Percentiles rank a stretch among this genome's conserved stretches.
Evolutionary conservation across 2,113 vertebrate species (phyloP).

Genomic region (Leucosticte australis): DNA sequence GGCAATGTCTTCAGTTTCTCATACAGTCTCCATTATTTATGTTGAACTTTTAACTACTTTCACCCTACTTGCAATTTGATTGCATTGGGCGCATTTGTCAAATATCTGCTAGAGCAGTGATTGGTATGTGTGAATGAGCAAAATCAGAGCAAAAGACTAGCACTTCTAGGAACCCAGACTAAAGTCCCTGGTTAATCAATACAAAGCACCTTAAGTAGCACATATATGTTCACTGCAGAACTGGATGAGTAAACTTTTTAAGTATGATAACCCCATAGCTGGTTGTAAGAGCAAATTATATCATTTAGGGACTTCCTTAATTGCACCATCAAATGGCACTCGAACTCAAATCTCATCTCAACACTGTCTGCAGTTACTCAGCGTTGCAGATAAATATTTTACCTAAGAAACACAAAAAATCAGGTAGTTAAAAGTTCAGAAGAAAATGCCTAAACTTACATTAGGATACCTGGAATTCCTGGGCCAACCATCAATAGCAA

Average conservation of each 20-base stretch:
- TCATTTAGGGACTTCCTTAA: neutral
- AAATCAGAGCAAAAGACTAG: rapidly evolving
- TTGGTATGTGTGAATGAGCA: neutral
- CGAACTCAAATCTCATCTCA: neutral
- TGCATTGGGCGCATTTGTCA: neutral
- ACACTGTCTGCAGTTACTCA: neutral
- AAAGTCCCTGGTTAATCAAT: neutral
- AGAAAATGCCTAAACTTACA: slow-evolving; percentile 71
- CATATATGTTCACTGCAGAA: neutral
- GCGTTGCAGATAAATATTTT: neutral
- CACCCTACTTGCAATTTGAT: neutral
- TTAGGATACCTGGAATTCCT: slow-evolving; percentile 96
- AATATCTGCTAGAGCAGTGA: neutral
- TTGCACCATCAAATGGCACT: neutral
- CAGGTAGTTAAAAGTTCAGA: neutral
- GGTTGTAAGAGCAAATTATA: neutral
- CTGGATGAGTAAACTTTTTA: neutral
- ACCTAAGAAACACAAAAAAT: neutral
- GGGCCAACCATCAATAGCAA: slow-evolving; percentile 95
- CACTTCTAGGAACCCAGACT: neutral
- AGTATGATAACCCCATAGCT: neutral
- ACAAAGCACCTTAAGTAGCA: neutral
- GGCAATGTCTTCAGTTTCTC: neutral
- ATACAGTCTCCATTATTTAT: neutral
- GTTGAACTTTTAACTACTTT: neutral